phyloP scores from a whole-genome alignment of 2,888 invertebrate species.

The Balanococcus diminutus region DNA sequence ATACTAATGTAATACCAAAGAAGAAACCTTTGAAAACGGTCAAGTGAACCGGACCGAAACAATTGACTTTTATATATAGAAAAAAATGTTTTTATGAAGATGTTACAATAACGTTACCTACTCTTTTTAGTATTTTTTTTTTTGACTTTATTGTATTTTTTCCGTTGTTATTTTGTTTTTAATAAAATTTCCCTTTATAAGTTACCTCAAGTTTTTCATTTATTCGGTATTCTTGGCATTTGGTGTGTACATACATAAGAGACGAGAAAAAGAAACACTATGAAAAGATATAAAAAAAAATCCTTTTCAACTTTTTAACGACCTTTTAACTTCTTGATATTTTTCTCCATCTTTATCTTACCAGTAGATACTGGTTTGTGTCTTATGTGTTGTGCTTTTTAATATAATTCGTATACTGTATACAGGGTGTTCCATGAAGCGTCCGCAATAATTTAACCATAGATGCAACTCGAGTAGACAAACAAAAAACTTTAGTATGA shows the following conservation, averaged over 20 bases:
- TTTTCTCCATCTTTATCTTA: background rate
- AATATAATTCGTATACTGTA: background rate
- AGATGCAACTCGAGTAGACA: too few relatives aligned
- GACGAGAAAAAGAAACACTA: background rate
- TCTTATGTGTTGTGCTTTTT: background rate
- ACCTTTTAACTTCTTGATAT: constrained; percentile 7
- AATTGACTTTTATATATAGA: constrained; percentile 15
- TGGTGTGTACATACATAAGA: background rate
- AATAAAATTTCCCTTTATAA: constrained; percentile 33
- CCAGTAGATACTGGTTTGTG: background rate
- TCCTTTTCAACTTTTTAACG: constrained; percentile 28
- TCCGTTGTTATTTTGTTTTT: constrained; percentile 2
- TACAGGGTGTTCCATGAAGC: too few relatives aligned
- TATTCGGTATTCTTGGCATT: constrained; percentile 39
- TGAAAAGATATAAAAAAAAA: constrained; percentile 14
- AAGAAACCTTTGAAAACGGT: constrained; percentile 24
- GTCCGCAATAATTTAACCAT: too few relatives aligned
- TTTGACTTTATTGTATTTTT: constrained; percentile 6
- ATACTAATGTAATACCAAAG: constrained; percentile 1
- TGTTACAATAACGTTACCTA: background rate
- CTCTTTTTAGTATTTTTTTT: background rate
- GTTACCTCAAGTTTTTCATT: constrained; percentile 35
- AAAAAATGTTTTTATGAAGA: constrained; percentile 26
- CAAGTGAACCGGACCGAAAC: constrained; percentile 40
- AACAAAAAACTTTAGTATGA: too few relatives aligned